Evolutionary conservation across 2,888 invertebrate genomes (phyloP).

Genomic region (Tolmerus cingulatus): DNA sequence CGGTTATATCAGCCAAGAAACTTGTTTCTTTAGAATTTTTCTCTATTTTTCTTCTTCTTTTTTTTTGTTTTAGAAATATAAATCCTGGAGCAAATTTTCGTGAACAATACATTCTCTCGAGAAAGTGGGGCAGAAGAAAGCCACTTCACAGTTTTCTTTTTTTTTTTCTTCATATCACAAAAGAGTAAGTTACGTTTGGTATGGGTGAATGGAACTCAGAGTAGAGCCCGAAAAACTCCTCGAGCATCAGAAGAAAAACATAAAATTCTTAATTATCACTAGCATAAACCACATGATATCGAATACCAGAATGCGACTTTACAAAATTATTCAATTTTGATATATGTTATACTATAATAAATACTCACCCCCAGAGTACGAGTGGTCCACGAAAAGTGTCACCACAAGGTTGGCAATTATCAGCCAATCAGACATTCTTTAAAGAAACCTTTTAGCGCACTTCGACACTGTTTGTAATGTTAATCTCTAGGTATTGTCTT

Average conservation of each 20-base stretch:
- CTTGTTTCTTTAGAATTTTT: background rate
- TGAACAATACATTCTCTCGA: conserved; percentile 10
- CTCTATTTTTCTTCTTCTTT: background rate
- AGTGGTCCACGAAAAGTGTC: conserved; percentile 14
- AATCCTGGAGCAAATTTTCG: conserved; percentile 5
- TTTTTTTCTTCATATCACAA: background rate
- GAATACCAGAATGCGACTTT: background rate
- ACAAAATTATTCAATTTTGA: background rate
- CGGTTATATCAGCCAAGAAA: background rate
- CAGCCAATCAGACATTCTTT: conserved; percentile 12
- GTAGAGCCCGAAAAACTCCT: background rate
- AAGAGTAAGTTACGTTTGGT: conserved; percentile 3
- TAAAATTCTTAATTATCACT: background rate
- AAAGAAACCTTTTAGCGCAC: background rate
- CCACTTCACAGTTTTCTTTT: conserved; percentile 1
- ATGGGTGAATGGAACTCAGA: conserved; percentile 9
- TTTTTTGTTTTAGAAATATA: background rate
- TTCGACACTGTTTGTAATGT: background rate
- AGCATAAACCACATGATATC: background rate
- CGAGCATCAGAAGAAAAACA: background rate
- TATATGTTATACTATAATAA: background rate
- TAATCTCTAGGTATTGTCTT: background rate
- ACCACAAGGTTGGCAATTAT: conserved; percentile 18
- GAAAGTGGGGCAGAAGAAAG: conserved; percentile 23
- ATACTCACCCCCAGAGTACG: conserved; percentile 19